Conservation (phyloP, 2,797 vertebrate genomes). For the Pantherophis vulpinus region DNA sequence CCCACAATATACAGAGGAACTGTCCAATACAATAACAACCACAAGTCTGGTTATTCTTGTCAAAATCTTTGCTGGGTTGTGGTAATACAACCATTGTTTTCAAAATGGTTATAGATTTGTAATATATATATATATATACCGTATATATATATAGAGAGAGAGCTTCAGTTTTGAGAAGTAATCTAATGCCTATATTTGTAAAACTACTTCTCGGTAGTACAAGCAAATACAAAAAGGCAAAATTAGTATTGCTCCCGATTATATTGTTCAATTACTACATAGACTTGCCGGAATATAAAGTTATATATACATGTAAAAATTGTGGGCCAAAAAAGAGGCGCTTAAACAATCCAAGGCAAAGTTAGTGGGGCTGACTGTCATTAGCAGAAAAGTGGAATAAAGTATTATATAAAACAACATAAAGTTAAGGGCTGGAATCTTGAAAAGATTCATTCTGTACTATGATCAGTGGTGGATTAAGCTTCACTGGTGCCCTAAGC, state of each 20-base stretch:
- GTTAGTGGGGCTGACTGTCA: neutral
- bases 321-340: neutral
- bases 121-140: neutral
- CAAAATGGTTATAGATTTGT: neutral
- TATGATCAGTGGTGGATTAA: too few relatives aligned
- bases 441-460: neutral
- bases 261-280: neutral
- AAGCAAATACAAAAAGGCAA: neutral
- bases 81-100: neutral
- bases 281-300: neutral
- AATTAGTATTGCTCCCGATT: neutral
- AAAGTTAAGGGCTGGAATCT: neutral
- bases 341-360: neutral
- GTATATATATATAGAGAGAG: neutral
- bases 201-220: neutral
- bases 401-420: neutral
- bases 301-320: neutral
- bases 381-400: neutral
- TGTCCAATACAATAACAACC: neutral
- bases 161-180: neutral
- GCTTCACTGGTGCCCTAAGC: too few relatives aligned
- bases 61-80: neutral
- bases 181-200: neutral
- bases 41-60: neutral
- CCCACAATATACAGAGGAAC: neutral